phyloP scores from a whole-genome alignment of 1,140 invertebrate genomes.

The Anastrepha ludens region DNA sequence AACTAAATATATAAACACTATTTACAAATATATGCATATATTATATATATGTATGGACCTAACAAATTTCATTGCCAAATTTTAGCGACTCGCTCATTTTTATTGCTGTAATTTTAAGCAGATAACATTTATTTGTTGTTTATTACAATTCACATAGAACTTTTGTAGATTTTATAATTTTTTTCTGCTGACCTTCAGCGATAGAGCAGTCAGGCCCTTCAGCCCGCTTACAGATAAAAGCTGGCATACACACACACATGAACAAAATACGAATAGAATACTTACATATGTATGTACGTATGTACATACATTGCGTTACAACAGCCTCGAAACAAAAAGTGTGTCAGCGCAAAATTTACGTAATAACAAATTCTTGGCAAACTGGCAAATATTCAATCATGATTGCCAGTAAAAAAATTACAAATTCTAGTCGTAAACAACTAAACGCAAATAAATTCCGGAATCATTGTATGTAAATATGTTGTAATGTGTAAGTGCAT shows the following conservation, averaged over 20 bases:
- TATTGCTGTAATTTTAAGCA: background rate
- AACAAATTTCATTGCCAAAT: constrained; percentile 16
- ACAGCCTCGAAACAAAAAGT: constrained; percentile 9
- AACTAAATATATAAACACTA: background rate
- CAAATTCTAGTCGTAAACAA: too few species aligned
- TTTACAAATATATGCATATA: background rate
- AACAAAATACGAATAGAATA: background rate
- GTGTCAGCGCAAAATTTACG: constrained; percentile 28
- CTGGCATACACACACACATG: background rate
- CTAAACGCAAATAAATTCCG: too few species aligned
- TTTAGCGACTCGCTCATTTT: background rate
- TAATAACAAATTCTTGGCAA: background rate
- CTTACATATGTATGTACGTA: background rate
- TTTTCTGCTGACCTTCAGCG: constrained; percentile 19
- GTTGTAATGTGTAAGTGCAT: too few species aligned
- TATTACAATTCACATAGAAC: background rate
- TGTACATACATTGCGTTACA: constrained; percentile 5
- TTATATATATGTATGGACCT: background rate
- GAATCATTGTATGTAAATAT: background rate
- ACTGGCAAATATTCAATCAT: background rate
- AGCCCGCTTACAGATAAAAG: background rate
- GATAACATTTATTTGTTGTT: too few species aligned
- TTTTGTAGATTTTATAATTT: constrained; percentile 11
- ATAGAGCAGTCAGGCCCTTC: background rate
- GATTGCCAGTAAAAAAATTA: background rate